Evolutionary conservation across 2,888 invertebrate species (phyloP).

Genomic region (Strigamia crassipes): DNA sequence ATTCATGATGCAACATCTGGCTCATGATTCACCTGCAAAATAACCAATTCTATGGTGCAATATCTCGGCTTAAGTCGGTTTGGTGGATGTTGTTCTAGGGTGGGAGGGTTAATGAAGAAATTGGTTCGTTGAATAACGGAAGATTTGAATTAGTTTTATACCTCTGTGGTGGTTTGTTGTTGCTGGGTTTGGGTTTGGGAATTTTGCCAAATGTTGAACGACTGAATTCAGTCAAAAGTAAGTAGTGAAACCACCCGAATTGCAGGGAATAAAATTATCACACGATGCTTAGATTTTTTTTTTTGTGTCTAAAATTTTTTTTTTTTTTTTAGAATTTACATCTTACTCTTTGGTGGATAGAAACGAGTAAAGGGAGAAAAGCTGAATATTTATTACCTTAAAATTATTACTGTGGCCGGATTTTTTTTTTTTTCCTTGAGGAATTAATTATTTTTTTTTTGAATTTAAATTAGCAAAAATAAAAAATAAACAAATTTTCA

Average conservation of each 20-base stretch:
- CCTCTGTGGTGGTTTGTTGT: constrained; percentile 15
- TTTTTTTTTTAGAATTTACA: not conserved
- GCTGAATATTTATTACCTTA: not conserved
- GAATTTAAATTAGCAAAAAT: too few species aligned
- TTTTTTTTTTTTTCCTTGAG: too few species aligned
- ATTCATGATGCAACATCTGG: constrained; percentile 19
- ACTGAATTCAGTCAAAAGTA: constrained; percentile 27
- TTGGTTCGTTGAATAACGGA: not conserved
- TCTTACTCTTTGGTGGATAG: not conserved
- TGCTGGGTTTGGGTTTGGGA: constrained; percentile 15
- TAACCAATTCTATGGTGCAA: not conserved
- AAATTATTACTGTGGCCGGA: too few species aligned
- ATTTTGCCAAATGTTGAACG: constrained; percentile 42
- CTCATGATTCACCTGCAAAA: constrained; percentile 14
- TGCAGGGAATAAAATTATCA: constrained; percentile 32
- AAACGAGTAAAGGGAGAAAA: not conserved
- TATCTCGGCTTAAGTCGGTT: not conserved
- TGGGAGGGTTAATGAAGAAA: constrained; percentile 36
- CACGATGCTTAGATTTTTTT: constrained; percentile 19
- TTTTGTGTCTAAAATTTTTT: not conserved
- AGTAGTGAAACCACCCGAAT: constrained; percentile 7
- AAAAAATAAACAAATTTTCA: too few species aligned
- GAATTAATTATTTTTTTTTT: too few species aligned
- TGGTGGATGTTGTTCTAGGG: not conserved
- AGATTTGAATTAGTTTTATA: constrained; percentile 21